Percentiles rank a stretch among this genome's conserved stretches.
Evolutionary conservation across 2,113 vertebrate species (phyloP).

Genomic region (Bubo blakistoni): DNA sequence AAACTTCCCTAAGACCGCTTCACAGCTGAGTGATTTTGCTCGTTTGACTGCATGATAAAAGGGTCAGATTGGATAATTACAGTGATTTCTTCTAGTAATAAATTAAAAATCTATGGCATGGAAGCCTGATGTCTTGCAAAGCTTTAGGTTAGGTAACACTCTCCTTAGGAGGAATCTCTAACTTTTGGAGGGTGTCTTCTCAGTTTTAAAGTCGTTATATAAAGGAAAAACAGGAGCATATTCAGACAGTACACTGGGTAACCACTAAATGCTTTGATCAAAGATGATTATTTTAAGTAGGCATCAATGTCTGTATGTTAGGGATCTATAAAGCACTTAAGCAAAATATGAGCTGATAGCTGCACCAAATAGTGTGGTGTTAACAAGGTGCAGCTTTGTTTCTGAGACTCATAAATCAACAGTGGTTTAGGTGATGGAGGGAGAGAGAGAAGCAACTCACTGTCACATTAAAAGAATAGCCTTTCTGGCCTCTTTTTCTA

Average conservation of each 20-base stretch:
- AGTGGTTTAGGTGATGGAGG: neutral
- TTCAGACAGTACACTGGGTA: neutral
- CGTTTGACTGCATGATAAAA: neutral
- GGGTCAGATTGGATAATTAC: neutral
- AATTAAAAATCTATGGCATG: neutral
- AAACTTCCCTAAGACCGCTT: neutral
- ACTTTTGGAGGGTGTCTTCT: neutral
- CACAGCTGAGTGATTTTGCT: neutral
- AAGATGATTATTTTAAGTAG: neutral
- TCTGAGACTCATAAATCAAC: neutral
- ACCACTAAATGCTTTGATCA: neutral
- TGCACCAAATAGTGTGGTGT: neutral
- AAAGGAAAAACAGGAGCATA: neutral
- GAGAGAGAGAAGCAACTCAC: neutral
- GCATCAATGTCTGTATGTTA: neutral
- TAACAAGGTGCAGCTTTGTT: constrained; percentile 22
- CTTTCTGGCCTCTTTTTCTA: neutral
- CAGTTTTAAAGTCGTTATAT: neutral
- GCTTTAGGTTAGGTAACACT: neutral
- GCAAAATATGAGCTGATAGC: neutral
- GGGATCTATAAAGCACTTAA: neutral
- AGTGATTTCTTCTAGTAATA: neutral
- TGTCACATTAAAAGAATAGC: neutral
- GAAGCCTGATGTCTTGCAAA: neutral
- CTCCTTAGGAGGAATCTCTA: neutral